phyloP scores from a whole-genome alignment of 64 coral and sea anemone genomes.

The Catalaphyllia jardinei region DNA sequence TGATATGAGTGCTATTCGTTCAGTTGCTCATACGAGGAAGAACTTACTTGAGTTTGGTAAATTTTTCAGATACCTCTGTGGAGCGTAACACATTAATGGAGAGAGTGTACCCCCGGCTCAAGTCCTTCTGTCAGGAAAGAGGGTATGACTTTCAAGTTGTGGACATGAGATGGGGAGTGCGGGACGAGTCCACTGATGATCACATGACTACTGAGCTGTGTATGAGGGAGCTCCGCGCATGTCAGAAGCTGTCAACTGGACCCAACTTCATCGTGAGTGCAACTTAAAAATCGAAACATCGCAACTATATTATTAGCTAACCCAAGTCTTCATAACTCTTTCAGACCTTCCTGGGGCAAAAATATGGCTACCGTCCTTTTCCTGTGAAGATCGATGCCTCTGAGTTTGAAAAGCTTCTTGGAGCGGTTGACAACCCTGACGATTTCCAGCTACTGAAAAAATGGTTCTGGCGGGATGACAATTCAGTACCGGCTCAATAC shows the following conservation, averaged over 20 bases:
- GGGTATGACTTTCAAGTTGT: constrained; percentile 96
- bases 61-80: constrained; percentile 78
- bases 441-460: constrained; percentile 58
- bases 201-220: constrained; percentile 94
- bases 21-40: no score
- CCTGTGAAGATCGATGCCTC: constrained; percentile 65
- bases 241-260: constrained; percentile 94
- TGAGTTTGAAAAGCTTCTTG: constrained; percentile 73
- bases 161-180: constrained; percentile 99
- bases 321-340: not conserved
- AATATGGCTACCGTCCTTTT: constrained; percentile 97
- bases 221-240: constrained; percentile 95
- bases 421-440: constrained; percentile 46
- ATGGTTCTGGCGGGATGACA: constrained; percentile 86
- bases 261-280: constrained; percentile 93
- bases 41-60: not conserved
- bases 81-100: constrained; percentile 98
- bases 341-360: constrained; percentile 96
- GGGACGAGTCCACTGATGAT: constrained; percentile 98
- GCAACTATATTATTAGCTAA: not conserved
- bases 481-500: constrained; percentile 75
- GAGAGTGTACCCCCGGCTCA: constrained; percentile 80
- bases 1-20: no score
- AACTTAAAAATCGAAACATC: not conserved
- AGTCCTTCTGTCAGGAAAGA: constrained; percentile 92